phyloP scores from a whole-genome alignment of 2,113 vertebrate species.

The Sebastes schlegelii region DNA sequence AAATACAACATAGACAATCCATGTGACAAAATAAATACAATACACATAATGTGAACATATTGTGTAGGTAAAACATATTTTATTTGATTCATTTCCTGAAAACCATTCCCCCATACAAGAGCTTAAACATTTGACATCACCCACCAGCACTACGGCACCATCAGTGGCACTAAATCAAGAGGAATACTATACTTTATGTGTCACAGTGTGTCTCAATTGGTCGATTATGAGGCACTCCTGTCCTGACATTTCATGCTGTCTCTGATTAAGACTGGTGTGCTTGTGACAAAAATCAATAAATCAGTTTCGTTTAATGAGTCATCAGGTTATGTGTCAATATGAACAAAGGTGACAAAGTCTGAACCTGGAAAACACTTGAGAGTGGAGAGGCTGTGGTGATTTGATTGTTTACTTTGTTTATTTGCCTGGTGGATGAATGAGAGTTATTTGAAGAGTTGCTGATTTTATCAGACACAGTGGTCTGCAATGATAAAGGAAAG shows the following conservation, averaged over 20 bases:
- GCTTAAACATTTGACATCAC: background rate
- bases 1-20: too few relatives aligned
- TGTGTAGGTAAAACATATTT: background rate
- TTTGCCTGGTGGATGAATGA: background rate
- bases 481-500: background rate
- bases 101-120: background rate
- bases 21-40: too few relatives aligned
- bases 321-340: slow-evolving; percentile 16
- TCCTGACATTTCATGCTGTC: slow-evolving; percentile 2
- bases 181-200: background rate
- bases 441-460: background rate
- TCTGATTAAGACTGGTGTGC: slow-evolving; percentile 29
- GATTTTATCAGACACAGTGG: background rate
- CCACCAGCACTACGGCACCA: background rate
- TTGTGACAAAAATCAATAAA: slow-evolving; percentile 35
- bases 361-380: slow-evolving; percentile 5
- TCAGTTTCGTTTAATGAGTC: slow-evolving; percentile 25
- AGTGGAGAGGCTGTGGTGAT: background rate
- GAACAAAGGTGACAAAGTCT: slow-evolving; percentile 12
- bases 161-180: background rate
- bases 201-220: background rate
- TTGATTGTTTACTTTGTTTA: background rate
- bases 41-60: too few relatives aligned
- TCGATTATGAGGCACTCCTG: background rate
- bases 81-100: background rate